These are phyloP conservation scores for Antennarius maculatus DNA, from an alignment of 2,797 vertebrate genomes.

Conservation along the genomic window DNA sequence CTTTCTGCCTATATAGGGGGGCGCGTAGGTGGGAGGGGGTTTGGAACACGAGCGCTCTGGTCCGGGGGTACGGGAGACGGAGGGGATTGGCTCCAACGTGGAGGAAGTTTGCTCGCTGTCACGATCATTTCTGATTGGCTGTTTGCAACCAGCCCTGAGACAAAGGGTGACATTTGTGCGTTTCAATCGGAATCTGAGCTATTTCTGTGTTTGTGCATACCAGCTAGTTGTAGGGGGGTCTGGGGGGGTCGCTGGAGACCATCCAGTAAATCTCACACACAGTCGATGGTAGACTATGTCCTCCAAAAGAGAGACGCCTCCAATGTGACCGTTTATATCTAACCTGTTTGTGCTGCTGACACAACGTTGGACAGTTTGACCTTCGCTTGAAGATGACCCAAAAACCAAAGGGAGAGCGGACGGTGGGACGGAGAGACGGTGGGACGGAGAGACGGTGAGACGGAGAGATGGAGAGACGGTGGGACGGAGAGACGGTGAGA, in stretches of 20 bases:
- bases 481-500: too few species aligned
- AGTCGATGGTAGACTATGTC: conserved; percentile 29
- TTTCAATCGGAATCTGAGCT: neutral
- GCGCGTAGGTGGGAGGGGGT: conserved; percentile 25
- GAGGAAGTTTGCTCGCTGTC: conserved; percentile 37
- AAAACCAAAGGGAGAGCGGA: too few species aligned
- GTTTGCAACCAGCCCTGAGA: conserved; percentile 15
- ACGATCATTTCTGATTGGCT: conserved; percentile 45
- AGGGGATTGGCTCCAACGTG: conserved; percentile 19
- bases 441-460: too few species aligned
- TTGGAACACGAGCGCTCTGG: conserved; percentile 16
- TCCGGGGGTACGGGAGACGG: conserved; percentile 8
- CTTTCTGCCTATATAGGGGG: conserved; percentile 47
- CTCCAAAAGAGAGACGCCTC: conserved; percentile 18
- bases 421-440: too few species aligned
- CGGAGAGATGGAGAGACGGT: too few species aligned
- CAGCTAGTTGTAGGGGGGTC: conserved; percentile 10
- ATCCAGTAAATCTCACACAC: conserved; percentile 47
- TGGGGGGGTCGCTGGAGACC: conserved; percentile 23
- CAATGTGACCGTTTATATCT: conserved; percentile 12
- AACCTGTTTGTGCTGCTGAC: too few species aligned
- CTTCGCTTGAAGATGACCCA: too few species aligned
- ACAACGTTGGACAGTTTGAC: too few species aligned
- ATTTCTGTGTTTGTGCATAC: conserved; percentile 33
- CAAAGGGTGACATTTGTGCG: conserved; percentile 20